Evolutionary conservation across 2,888 invertebrate species (phyloP).

Genomic region (Nemotelus pantherinus): DNA sequence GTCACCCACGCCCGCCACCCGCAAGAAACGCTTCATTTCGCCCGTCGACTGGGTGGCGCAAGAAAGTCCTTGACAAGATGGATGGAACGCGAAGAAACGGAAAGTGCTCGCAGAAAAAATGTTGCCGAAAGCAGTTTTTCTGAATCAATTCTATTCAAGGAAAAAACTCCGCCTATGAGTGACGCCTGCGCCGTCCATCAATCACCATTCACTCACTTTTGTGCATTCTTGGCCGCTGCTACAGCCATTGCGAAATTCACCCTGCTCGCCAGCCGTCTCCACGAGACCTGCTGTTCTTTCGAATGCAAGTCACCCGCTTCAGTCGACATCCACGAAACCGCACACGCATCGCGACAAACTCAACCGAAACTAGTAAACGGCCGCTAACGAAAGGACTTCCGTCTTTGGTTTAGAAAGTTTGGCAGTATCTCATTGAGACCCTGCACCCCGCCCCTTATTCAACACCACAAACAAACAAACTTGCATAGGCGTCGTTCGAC

Average conservation of each 20-base stretch:
- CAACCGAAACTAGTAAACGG: conserved; percentile 43
- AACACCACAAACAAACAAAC: neutral
- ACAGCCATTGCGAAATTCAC: conserved; percentile 38
- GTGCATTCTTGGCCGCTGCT: conserved; percentile 37
- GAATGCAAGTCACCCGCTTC: conserved; percentile 4
- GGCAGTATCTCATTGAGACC: neutral
- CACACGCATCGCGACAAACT: conserved; percentile 42
- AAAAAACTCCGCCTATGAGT: conserved; percentile 50
- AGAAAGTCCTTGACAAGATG: conserved; percentile 1
- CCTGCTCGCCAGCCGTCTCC: conserved; percentile 3
- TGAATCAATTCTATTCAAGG: conserved; percentile 13
- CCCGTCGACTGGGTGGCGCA: conserved; percentile 32
- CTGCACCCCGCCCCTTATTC: neutral
- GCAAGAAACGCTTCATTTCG: conserved; percentile 24
- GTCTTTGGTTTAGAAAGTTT: conserved; percentile 6
- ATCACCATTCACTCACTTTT: conserved; percentile 37
- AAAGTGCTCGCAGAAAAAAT: conserved; percentile 35
- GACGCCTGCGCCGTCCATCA: conserved; percentile 49
- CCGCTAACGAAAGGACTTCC: conserved; percentile 36
- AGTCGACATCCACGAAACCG: neutral
- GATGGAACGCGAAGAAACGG: conserved; percentile 35
- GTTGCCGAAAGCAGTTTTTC: neutral
- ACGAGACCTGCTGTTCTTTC: neutral
- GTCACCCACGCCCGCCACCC: conserved; percentile 25
- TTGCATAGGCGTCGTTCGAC: neutral